Conservation (phyloP, 2,797 vertebrate genomes). For the Eptatretus atami region DNA sequence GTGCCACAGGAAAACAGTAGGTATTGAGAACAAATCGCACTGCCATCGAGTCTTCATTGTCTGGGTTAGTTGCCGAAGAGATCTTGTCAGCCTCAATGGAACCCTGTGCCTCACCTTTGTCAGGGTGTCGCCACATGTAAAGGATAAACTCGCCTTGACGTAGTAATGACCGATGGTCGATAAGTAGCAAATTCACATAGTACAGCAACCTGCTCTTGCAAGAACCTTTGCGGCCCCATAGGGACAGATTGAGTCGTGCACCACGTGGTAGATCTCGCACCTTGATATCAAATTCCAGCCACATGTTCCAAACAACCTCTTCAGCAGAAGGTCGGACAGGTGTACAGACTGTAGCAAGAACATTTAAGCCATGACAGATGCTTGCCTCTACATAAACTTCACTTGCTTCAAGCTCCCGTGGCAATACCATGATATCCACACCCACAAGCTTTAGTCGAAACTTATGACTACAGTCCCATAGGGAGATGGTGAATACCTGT, state of each 20-base stretch:
- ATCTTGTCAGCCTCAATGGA: constrained; percentile 26
- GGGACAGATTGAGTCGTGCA: constrained; percentile 14
- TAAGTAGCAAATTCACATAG: constrained; percentile 28
- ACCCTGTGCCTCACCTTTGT: constrained; percentile 17
- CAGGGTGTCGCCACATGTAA: constrained; percentile 24
- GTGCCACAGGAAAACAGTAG: constrained; percentile 25
- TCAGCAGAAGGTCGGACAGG: constrained; percentile 16
- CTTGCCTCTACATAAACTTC: constrained; percentile 19
- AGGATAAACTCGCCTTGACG: constrained; percentile 22
- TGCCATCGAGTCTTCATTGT: constrained; percentile 20
- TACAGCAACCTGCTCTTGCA: constrained; percentile 17
- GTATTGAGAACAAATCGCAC: constrained; percentile 24
- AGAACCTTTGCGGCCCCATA: too few relatives aligned
- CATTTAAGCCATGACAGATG: constrained; percentile 21
- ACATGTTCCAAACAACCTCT: constrained; percentile 31
- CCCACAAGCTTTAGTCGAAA: constrained; percentile 28
- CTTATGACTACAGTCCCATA: constrained; percentile 27
- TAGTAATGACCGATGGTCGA: constrained; percentile 28
- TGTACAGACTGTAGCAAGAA: constrained; percentile 18
- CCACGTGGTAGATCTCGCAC: constrained; percentile 24
- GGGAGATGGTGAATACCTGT: constrained; percentile 24
- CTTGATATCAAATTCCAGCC: constrained; percentile 24
- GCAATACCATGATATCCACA: constrained; percentile 21
- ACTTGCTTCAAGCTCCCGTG: constrained; percentile 15
- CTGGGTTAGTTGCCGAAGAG: constrained; percentile 23